phyloP scores from a whole-genome alignment of 1,140 invertebrate species.

The Aphis gossypii region DNA sequence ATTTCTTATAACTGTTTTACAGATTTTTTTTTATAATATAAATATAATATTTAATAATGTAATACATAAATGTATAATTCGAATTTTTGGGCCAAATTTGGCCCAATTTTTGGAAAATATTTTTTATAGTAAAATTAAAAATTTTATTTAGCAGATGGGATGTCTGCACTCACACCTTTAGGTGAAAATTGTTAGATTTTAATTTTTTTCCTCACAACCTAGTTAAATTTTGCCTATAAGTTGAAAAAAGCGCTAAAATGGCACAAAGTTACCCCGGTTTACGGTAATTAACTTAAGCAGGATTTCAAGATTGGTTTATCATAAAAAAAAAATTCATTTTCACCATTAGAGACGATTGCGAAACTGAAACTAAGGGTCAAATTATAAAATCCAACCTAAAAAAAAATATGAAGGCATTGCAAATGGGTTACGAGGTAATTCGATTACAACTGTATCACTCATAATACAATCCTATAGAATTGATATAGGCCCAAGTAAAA shows the following conservation, averaged over 20 bases:
- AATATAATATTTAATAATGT: too few species aligned
- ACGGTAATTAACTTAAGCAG: background rate
- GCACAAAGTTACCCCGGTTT: background rate
- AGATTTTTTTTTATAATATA: too few species aligned
- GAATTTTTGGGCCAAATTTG: background rate
- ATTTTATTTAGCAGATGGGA: background rate
- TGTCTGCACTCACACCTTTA: background rate
- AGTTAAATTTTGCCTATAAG: background rate
- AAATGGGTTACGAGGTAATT: too few species aligned
- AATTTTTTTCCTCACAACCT: background rate
- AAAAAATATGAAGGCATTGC: too few species aligned
- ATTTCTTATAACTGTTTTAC: background rate
- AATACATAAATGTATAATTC: too few species aligned
- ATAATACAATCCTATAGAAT: too few species aligned
- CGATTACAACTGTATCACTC: too few species aligned
- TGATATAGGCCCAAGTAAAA: conserved; percentile 54
- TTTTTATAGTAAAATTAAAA: conserved; percentile 16
- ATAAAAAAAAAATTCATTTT: too few species aligned
- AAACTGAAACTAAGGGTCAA: too few species aligned
- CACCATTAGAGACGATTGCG: too few species aligned
- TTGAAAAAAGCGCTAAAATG: background rate
- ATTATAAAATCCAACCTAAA: too few species aligned
- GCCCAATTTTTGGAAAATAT: conserved; percentile 7
- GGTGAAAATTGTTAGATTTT: background rate
- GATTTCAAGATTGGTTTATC: too few species aligned